phyloP scores from a whole-genome alignment of 2,888 invertebrate genomes.

The Cantharis rustica region DNA sequence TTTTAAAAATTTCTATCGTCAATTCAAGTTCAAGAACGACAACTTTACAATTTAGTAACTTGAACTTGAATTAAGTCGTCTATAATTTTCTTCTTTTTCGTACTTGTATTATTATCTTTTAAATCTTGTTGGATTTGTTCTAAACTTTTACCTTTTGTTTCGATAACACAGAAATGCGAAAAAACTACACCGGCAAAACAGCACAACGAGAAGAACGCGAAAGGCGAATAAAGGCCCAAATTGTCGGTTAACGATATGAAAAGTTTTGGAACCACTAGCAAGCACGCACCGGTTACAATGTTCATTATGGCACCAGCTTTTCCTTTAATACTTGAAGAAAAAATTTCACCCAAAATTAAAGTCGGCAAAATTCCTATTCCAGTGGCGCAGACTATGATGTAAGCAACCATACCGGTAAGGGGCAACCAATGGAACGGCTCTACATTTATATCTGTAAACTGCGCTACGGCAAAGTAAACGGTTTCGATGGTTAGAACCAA shows the following conservation, averaged over 20 bases:
- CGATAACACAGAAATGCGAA: conserved; percentile 45
- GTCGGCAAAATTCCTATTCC: conserved; percentile 46
- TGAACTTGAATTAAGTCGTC: background rate
- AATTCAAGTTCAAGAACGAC: background rate
- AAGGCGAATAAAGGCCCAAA: conserved; percentile 46
- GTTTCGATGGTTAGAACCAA: conserved; percentile 38
- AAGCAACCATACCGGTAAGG: conserved; percentile 43
- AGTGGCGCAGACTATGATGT: conserved; percentile 26
- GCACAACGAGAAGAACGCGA: conserved; percentile 42
- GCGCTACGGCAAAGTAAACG: conserved; percentile 42
- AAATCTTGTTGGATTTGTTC: conserved; percentile 51
- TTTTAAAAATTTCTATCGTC: background rate
- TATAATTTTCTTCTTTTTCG: background rate
- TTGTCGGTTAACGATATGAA: conserved; percentile 44
- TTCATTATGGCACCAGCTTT: conserved; percentile 43
- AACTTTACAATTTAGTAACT: background rate
- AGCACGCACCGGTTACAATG: conserved; percentile 39
- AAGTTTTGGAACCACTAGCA: conserved; percentile 40
- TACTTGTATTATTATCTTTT: conserved; percentile 25
- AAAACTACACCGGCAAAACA: conserved; percentile 39
- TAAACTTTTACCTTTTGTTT: conserved; percentile 50
- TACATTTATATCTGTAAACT: conserved; percentile 25
- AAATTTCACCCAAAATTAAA: conserved; percentile 45
- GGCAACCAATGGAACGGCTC: conserved; percentile 43
- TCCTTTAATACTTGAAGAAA: conserved; percentile 46